Base-by-base conservation (phyloP, 2,888 invertebrate species). In the Suillia variegata region DNA sequence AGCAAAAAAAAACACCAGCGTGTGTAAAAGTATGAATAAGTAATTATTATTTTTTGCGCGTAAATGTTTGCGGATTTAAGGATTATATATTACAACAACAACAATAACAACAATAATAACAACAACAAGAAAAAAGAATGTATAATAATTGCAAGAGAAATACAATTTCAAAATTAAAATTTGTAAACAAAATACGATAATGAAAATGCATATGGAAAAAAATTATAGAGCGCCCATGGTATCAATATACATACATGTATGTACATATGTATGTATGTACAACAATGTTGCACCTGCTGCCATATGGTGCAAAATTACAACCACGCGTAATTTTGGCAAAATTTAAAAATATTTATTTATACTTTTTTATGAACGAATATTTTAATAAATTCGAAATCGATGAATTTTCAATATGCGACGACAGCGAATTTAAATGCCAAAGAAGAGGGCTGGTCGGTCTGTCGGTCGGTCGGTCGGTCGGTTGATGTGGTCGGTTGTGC, bases 11-110 rank as follows among this genome's bases (percentile, higher is more conserved):
- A 54, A 24, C n/a, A 49, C 49, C 31, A 38, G 49, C 22, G 21
- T 31, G 22, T 42, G 55, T 51, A 56, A 24, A 56, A 56, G 52
- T 53, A 20, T 53, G 13, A 12, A 10, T 53, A 10, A n/a, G 34
- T 6, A 18, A 17, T n/a, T n/a, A n/a, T n/a, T 31, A 8, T 12
- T 31, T 31, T 31, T 31, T 31, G 31, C 31, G 15, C 15, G 8
- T 45, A 45, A 17, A 45, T 45, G 6, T 45, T 20, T 45, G 45
- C 6, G 45, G 45, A 45, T 45, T 45, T 18, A 45, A 45, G 45
- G 45, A 45, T 45, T 45, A 18, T 45, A 13, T n/a, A n/a, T n/a
- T n/a, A n/a, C n/a, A n/a, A n/a, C n/a, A n/a, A n/a, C n/a, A n/a
- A n/a, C n/a, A n/a, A n/a, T n/a, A n/a, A n/a, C n/a, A n/a, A n/a